A percentile compares a stretch with the other conserved stretches of the same genome.
phyloP scores from a whole-genome alignment of 2,113 vertebrate species.

The Anolis carolinensis region DNA sequence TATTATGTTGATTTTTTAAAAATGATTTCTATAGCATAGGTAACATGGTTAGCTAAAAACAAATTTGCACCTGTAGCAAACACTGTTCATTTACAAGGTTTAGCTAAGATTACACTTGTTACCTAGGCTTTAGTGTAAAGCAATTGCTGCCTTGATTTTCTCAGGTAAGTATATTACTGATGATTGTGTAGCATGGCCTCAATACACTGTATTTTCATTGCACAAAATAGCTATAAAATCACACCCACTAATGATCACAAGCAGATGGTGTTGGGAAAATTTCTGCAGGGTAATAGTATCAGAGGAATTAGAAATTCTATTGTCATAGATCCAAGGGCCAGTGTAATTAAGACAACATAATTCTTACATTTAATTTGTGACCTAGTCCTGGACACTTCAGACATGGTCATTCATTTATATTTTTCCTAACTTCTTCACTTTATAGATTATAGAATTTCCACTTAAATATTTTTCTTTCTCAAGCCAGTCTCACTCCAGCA shows the following conservation, averaged over 20 bases:
- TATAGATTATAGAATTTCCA: background rate
- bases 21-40: slow-evolving; percentile 40
- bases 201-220: background rate
- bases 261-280: background rate
- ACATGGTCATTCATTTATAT: background rate
- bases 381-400: background rate
- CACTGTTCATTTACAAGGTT: background rate
- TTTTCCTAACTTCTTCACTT: background rate
- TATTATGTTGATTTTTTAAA: slow-evolving; percentile 24
- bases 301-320: background rate
- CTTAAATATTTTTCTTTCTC: background rate
- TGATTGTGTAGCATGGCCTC: background rate
- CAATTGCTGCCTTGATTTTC: background rate
- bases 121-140: background rate
- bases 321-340: background rate
- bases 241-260: background rate
- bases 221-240: background rate
- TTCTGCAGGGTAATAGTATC: background rate
- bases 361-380: background rate
- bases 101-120: background rate
- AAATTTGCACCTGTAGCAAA: slow-evolving; percentile 31
- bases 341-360: background rate
- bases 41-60: slow-evolving; percentile 30
- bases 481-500: background rate
- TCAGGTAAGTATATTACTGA: background rate